Conservation (phyloP, 1,140 invertebrate genomes). For the Drusus annulatus region DNA sequence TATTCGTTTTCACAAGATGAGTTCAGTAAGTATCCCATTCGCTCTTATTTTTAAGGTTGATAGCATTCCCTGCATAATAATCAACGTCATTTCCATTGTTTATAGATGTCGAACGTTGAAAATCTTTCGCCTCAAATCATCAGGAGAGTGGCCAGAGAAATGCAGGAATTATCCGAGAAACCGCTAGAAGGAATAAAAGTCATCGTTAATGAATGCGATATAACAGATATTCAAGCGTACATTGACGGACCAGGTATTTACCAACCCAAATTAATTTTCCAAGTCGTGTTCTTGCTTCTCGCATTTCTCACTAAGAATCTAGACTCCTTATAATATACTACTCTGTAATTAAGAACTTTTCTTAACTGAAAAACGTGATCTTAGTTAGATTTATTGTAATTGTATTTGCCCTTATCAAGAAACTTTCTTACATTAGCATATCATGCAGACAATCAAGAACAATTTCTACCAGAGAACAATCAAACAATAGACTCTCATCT, state of each 20-base stretch:
- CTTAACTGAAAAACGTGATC: too few relatives aligned
- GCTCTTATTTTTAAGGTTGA: not conserved
- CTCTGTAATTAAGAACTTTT: too few relatives aligned
- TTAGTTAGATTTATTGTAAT: too few relatives aligned
- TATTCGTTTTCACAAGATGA: conserved; percentile 42
- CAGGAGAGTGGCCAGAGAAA: conserved; percentile 86
- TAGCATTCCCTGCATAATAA: not conserved
- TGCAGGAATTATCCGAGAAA: conserved; percentile 81
- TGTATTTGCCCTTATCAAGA: too few relatives aligned
- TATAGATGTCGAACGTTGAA: conserved; percentile 87
- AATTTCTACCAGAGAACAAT: too few relatives aligned
- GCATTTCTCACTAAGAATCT: too few relatives aligned
- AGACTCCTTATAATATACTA: too few relatives aligned
- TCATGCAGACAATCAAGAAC: too few relatives aligned
- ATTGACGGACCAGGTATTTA: conserved; percentile 88
- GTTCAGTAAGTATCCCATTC: conserved; percentile 40
- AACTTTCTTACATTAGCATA: too few relatives aligned
- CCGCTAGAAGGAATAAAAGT: conserved; percentile 93
- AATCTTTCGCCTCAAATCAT: conserved; percentile 95
- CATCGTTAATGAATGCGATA: conserved; percentile 89
- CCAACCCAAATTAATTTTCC: too few relatives aligned
- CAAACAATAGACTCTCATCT: too few relatives aligned
- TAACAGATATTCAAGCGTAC: conserved; percentile 92
- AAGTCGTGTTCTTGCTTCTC: too few relatives aligned
- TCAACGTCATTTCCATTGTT: conserved; percentile 28